Conservation (phyloP, 2,888 invertebrate species). For the Acutogordius australiensis region DNA sequence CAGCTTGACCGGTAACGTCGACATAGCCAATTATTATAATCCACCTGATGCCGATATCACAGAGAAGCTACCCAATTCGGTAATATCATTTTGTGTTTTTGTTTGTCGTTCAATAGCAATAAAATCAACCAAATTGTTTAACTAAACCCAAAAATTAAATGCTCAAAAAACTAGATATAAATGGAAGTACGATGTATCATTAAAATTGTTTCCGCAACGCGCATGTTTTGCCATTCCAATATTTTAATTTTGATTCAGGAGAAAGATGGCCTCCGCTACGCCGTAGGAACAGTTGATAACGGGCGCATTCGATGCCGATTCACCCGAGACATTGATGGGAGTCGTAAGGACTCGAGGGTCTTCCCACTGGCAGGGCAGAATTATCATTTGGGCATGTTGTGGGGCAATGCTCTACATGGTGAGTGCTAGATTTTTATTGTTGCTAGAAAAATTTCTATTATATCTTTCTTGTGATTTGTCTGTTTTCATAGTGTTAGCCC, state of each 20-base stretch:
- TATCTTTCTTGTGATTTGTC: no score
- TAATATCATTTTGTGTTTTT: not conserved
- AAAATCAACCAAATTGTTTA: no score
- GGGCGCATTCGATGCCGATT: slow-evolving; percentile 1
- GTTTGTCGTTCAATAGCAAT: not conserved
- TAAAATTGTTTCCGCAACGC: no score
- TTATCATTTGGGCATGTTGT: not conserved
- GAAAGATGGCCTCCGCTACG: not conserved
- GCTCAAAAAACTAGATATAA: no score
- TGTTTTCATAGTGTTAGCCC: no score
- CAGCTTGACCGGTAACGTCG: not conserved
- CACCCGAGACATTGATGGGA: not conserved
- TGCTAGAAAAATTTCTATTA: no score
- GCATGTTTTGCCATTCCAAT: no score
- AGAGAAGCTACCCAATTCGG: not conserved
- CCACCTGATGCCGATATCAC: slow-evolving; percentile 8
- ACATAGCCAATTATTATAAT: slow-evolving; percentile 9
- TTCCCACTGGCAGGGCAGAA: not conserved
- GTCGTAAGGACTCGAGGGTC: not conserved
- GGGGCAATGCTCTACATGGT: slow-evolving; percentile 7
- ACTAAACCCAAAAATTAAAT: no score
- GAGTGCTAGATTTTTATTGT: no score
- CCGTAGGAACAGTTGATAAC: not conserved
- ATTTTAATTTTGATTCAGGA: not conserved
- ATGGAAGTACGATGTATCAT: no score